Evolutionary conservation across 1,140 invertebrate genomes (phyloP).

Genomic region (Helicoverpa armigera): DNA sequence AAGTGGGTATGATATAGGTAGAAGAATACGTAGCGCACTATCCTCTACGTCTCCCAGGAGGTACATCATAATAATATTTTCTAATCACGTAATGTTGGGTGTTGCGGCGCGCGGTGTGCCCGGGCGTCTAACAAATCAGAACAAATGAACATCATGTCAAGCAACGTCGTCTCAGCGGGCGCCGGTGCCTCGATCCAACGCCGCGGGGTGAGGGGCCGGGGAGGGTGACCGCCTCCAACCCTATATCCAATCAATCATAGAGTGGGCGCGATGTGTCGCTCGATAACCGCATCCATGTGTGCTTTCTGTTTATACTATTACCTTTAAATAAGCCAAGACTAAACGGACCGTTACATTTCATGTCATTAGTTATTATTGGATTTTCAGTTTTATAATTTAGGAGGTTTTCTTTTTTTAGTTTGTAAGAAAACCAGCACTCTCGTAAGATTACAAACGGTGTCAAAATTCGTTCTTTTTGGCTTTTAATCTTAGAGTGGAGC

Average conservation of each 20-base stretch:
- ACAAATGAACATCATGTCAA: constrained; percentile 69
- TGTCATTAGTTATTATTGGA: background rate
- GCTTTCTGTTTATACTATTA: constrained; percentile 48
- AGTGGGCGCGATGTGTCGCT: constrained; percentile 52
- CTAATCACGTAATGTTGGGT: constrained; percentile 59
- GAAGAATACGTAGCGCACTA: background rate
- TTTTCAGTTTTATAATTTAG: background rate
- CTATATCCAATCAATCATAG: constrained; percentile 66
- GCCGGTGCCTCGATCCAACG: constrained; percentile 35
- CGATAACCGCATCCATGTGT: constrained; percentile 57
- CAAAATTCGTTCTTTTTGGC: too few species aligned
- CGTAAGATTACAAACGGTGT: too few species aligned
- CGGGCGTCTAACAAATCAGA: constrained; percentile 68
- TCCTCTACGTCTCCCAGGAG: constrained; percentile 10
- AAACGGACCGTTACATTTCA: background rate
- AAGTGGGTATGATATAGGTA: background rate
- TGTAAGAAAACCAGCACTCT: too few species aligned
- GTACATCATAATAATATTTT: constrained; percentile 54
- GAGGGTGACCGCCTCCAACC: constrained; percentile 35
- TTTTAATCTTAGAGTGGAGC: too few species aligned
- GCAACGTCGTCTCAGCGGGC: constrained; percentile 62
- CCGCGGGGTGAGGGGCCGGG: constrained; percentile 9
- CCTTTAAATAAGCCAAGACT: constrained; percentile 39
- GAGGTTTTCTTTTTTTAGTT: too few species aligned
- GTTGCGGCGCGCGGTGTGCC: constrained; percentile 48